phyloP scores from a whole-genome alignment of 2,113 vertebrate genomes.

The Scomber scombrus region DNA sequence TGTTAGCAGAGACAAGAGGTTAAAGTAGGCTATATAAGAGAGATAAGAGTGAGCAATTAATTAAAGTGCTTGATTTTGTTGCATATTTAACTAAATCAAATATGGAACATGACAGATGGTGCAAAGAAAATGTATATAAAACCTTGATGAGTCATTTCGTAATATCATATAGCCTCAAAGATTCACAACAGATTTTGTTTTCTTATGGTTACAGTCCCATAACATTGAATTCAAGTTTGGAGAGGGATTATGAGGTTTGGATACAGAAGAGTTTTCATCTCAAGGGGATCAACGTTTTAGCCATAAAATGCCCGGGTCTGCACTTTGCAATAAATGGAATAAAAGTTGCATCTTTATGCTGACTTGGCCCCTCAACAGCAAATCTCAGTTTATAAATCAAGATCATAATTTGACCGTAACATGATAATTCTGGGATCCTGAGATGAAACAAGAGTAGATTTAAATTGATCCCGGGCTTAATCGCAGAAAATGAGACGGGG shows the following conservation, averaged over 20 bases:
- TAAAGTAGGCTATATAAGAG: neutral
- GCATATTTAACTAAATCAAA: neutral
- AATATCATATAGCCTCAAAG: neutral
- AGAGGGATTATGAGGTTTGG: slow-evolving; percentile 24
- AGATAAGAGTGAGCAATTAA: neutral
- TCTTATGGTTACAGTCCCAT: neutral
- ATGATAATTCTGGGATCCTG: slow-evolving; percentile 56
- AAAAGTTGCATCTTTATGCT: slow-evolving; percentile 36
- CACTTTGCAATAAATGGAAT: slow-evolving; percentile 49
- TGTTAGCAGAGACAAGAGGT: slow-evolving; percentile 17
- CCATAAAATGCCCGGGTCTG: slow-evolving; percentile 31
- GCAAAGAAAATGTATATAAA: neutral
- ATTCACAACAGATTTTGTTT: neutral
- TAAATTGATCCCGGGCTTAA: slow-evolving; percentile 58
- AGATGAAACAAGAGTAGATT: slow-evolving; percentile 60
- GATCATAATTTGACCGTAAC: slow-evolving; percentile 62
- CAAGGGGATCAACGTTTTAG: slow-evolving; percentile 41
- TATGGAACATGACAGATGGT: neutral
- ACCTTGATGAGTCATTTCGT: neutral
- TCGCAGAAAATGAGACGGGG: slow-evolving; percentile 24
- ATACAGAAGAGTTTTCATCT: slow-evolving; percentile 30
- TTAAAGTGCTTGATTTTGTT: neutral
- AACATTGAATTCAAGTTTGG: neutral
- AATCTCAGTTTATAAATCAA: slow-evolving; percentile 62
- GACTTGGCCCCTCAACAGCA: slow-evolving; percentile 27